A percentile compares a stretch with the other conserved stretches of the same genome.
Evolutionary conservation across 2,797 vertebrate genomes (phyloP).

Genomic region (Pseudochromis fuscus): DNA sequence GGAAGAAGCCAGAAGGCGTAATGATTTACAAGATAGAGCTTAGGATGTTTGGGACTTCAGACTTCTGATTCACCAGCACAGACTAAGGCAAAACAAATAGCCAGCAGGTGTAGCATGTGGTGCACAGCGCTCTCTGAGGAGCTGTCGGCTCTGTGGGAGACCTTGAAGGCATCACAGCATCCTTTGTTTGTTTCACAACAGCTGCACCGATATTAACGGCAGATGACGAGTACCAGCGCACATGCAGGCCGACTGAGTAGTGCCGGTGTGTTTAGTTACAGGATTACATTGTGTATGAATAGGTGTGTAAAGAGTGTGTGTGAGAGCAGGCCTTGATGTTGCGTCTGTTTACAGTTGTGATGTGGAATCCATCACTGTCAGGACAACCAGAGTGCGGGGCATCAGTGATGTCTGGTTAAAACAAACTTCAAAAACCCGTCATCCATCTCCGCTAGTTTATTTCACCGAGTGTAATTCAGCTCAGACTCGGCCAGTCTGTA

Average conservation of each 20-base stretch:
- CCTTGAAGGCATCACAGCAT: conserved; percentile 19
- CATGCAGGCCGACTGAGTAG: not conserved
- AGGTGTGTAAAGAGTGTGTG: not conserved
- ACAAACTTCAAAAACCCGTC: conserved; percentile 16
- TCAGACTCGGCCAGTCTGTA: not conserved
- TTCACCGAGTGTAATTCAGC: conserved; percentile 1
- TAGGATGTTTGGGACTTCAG: conserved; percentile 1
- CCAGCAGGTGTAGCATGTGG: conserved; percentile 46
- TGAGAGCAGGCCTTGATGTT: no score
- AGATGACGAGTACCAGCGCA: conserved; percentile 11
- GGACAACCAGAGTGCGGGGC: not conserved
- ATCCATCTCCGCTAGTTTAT: not conserved
- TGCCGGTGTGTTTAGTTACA: conserved; percentile 10
- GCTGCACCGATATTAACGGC: conserved; percentile 23
- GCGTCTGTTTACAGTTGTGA: conserved; percentile 6
- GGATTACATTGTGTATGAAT: not conserved
- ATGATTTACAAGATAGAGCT: conserved; percentile 5
- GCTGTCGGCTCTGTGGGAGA: not conserved
- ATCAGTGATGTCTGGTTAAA: conserved; percentile 10
- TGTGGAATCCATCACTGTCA: conserved; percentile 38
- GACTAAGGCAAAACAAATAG: conserved; percentile 33
- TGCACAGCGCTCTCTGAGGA: conserved; percentile 3
- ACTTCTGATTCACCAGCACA: conserved; percentile 11
- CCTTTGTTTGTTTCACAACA: conserved; percentile 39
- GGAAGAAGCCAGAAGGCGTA: not conserved